Evolutionary conservation across 2,113 vertebrate species (phyloP).

Genomic region (Panthera uncia): DNA sequence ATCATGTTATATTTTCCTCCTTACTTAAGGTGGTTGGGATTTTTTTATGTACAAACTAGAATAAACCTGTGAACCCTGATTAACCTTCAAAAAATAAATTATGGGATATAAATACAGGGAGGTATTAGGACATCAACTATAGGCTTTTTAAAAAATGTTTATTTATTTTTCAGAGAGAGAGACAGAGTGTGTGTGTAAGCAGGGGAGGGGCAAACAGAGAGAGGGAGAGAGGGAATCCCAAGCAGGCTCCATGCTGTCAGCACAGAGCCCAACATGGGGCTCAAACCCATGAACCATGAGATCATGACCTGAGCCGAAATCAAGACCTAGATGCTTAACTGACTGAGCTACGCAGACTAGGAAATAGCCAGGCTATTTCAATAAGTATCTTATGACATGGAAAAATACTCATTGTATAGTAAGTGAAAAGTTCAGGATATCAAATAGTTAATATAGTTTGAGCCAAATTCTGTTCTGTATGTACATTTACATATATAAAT

Average conservation of each 20-base stretch:
- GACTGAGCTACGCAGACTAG: too few species aligned
- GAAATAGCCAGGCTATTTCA: not conserved
- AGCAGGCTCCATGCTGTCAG: too few species aligned
- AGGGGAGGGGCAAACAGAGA: too few species aligned
- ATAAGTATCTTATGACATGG: constrained; percentile 48
- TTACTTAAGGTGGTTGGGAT: constrained; percentile 64
- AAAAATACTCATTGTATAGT: not conserved
- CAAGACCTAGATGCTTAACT: too few species aligned
- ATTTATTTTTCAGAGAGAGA: too few species aligned
- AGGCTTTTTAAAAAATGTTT: not conserved
- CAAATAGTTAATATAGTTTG: not conserved
- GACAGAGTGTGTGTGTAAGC: too few species aligned
- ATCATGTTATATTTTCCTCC: constrained; percentile 73
- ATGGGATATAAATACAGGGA: constrained; percentile 2
- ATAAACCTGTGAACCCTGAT: constrained; percentile 24
- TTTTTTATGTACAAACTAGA: constrained; percentile 56
- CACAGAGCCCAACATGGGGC: too few species aligned
- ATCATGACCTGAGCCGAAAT: too few species aligned
- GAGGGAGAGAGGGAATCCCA: too few species aligned
- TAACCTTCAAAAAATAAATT: constrained; percentile 26
- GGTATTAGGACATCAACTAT: constrained; percentile 1
- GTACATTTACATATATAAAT: not conserved
- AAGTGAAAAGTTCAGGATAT: not conserved
- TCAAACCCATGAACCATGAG: too few species aligned
- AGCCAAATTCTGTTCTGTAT: not conserved